Evolutionary conservation across 1,140 invertebrate genomes (phyloP), one percentile per base, ranked within the genome.

Genomic region (Drosophila nasuta): DNA sequence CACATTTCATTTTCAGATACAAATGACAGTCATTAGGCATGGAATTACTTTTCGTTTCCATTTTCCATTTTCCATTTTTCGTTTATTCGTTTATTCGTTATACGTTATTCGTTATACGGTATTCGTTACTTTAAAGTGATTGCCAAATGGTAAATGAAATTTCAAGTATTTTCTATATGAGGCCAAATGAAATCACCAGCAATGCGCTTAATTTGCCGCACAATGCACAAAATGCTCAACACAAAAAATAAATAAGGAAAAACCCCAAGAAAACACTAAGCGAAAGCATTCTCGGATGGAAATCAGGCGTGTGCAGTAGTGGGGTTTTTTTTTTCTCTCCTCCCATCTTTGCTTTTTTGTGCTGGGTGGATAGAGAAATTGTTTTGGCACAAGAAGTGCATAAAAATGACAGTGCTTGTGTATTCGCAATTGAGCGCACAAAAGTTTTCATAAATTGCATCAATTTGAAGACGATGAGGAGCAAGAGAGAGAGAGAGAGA

Each of bases 371-470:
- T 52, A 72, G 75, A 74, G 72, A 82, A 82, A 86, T 86, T 87
- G 83, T 80, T 87, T 85, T 87, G 82, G 79, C 75, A 81, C 77
- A 82, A 79, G 79, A 82, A 86, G 79, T 82, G 82, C 82, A 86
- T 82, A 85, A 87, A 85, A 85, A 85, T 85, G 82, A 87, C 75
- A 87, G 79, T 88, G 76, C 81, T 80, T 82, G 72, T 82, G 80
- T 88, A 82, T 79, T 87, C 74, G 83, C 83, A 87, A 82, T 88
- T 87, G 83, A 87, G 83, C 83, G 83, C 80, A 88, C 83, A 87
- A 87, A 87, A 87, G 79, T 87, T 87, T 87, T 87, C 83, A 87
- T 87, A 87, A 87, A 87, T 87, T 87, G 83, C 83, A 87, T 87
- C 83, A 87, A 87, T 87, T 87, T 87, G 77, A 68, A 88, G 83